Percentiles rank a stretch among this genome's conserved stretches.
Conservation (phyloP, 2,113 vertebrate species). For the Cyprinodon variegatus region DNA sequence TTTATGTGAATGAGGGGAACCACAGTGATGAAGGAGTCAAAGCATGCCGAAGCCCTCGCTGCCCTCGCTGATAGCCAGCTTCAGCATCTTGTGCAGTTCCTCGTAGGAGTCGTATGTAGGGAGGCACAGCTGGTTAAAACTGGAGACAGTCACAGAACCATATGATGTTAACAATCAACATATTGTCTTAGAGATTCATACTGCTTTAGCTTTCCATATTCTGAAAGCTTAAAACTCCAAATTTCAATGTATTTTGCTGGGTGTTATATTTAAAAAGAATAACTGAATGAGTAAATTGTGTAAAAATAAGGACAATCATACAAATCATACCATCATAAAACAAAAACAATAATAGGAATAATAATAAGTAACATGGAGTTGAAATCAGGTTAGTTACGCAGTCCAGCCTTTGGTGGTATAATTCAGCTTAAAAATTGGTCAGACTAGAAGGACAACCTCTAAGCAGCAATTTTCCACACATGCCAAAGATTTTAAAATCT, state of each 20-base stretch:
- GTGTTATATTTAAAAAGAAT: too few species aligned
- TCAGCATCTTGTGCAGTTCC: slow-evolving; percentile 98
- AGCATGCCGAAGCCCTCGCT: slow-evolving; percentile 99
- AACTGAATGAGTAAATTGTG: too few species aligned
- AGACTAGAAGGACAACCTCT: too few species aligned
- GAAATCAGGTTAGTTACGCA: too few species aligned
- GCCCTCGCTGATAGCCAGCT: slow-evolving; percentile 98
- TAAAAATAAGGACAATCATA: too few species aligned
- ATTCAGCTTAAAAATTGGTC: too few species aligned
- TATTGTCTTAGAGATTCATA: neutral
- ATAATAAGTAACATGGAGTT: too few species aligned
- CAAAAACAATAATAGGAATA: too few species aligned
- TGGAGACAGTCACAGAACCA: slow-evolving; percentile 61
- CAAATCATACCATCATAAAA: too few species aligned
- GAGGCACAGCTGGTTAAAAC: slow-evolving; percentile 99
- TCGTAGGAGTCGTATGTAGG: slow-evolving; percentile 98
- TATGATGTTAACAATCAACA: neutral
- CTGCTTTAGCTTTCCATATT: neutral
- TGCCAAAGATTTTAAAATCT: too few species aligned
- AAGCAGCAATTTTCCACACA: too few species aligned
- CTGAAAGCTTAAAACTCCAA: neutral
- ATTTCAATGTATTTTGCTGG: neutral
- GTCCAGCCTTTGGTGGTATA: too few species aligned
- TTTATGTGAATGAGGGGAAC: slow-evolving; percentile 11
- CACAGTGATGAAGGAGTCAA: slow-evolving; percentile 73